Base-by-base conservation (phyloP, 2,888 invertebrate genomes). In the Amphipyra tragopoginis region DNA sequence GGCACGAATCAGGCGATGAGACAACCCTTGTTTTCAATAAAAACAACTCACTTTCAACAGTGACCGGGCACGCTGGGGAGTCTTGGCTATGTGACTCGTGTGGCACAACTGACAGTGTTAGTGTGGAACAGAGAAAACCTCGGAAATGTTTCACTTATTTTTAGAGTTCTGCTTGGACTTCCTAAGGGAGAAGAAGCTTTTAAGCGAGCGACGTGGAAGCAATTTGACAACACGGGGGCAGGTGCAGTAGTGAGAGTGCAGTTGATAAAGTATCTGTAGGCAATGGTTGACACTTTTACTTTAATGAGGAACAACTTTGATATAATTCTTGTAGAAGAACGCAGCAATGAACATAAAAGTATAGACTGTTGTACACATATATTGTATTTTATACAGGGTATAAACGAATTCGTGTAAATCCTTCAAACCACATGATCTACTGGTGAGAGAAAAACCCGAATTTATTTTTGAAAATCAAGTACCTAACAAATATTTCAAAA, bases 11-110 rank as follows among this genome's bases (percentile, higher is more conserved):
- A 92, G 87, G 77, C 83, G 87, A 89, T 90, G 69, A 80, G 76
- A 65, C 82, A 85, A 87, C 93, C 93, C 93, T 89, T 93, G 92
- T 93, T 93, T 92, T 93, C 88, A 86, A 91, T 91, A 84, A 87
- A 88, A 90, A 93, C 91, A 89, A 86, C 90, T 93, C 88, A 87
- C 88, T 92, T 90, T 86, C 87, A 80, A 84, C 84, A 81, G 51
- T 90, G 92, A 83, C 90, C 91, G 83, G 76, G 77, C 74, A 86
- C 89, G 77, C 77, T 52, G 65, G 87, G 84, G 83, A 83, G 75
- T 79, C 69, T 80, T 76, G 63, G 68, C 81, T 78, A 81, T 75
- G 72, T 77, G 77, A 79, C 45, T 63, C 62, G 29, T 53, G 39
- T 40, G 61, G 33, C 47, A 61, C 39, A 50, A 60, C 40, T 45